These are phyloP conservation scores for Brachyhypopomus gauderio DNA, from an alignment of 2,113 vertebrate genomes.

Conservation along the genomic window DNA sequence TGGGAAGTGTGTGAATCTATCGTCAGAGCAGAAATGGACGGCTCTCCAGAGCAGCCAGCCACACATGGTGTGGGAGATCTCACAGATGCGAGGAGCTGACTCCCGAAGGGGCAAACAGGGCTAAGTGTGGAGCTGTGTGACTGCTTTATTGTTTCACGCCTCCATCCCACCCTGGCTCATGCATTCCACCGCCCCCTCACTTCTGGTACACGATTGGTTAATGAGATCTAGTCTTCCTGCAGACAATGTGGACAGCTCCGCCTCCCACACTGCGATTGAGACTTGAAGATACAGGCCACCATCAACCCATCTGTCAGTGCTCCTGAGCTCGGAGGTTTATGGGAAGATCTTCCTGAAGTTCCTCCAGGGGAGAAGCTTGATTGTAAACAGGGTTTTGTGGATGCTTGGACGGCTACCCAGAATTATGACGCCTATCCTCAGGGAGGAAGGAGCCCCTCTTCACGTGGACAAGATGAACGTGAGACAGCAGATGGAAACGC, in stretches of 20 bases:
- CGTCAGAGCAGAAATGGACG: background rate
- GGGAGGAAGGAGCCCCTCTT: background rate
- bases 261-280: constrained; percentile 62
- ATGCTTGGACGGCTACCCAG: no score
- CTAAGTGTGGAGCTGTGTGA: constrained; percentile 51
- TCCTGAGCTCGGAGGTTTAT: constrained; percentile 32
- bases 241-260: constrained; percentile 59
- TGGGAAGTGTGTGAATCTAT: background rate
- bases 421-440: no score
- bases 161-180: constrained; percentile 40
- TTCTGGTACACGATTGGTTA: constrained; percentile 68
- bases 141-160: constrained; percentile 64
- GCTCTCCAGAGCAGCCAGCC: background rate
- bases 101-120: constrained; percentile 32
- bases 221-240: constrained; percentile 59
- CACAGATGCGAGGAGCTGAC: constrained; percentile 9
- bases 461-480: constrained; percentile 4
- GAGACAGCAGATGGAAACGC: constrained; percentile 14
- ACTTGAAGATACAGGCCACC: constrained; percentile 42
- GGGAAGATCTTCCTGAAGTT: background rate
- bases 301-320: constrained; percentile 57
- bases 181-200: constrained; percentile 60
- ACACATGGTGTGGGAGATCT: background rate
- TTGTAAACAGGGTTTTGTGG: no score
- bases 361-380: background rate